Base-by-base conservation (phyloP, 1,140 invertebrate species). In the Coenobita brevimanus region DNA sequence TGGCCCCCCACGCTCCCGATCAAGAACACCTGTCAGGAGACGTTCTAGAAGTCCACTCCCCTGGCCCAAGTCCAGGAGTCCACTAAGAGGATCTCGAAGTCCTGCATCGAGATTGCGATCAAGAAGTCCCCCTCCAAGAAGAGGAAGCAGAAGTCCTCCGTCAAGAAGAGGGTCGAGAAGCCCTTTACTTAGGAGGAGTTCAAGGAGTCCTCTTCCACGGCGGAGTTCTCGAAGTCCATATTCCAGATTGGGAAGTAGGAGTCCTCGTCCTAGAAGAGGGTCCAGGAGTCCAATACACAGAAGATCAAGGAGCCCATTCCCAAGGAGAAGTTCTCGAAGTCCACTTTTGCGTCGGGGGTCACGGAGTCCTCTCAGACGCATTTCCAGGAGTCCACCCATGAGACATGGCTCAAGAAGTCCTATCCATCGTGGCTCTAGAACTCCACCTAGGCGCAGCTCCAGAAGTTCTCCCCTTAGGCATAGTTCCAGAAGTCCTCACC, bases 241-340 rank as follows among this genome's bases (percentile, higher is more conserved):
- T 0, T 73, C 83, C 13, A 87, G 75, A 50, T 79, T 62, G 67
- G 36, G 57, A 33, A 79, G 73, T 21, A 87, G 84, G 38, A 87
- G 84, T 43, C 85, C 85, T 4, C 76, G 38, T 21, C 71, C 21
- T 13, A 87, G 85, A 60, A 79, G 78, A 87, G 60, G 60, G 1
- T 87, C 84, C 2, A 69, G 85, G n/a, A 79, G 75, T 79, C 75
- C 75, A 54, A 24, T 79, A 54, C 75, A 21, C 30, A 54, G 75
- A 54, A 54, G 38, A 38, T 30, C 75, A 46, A 78, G 75, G 43
- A 87, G 85, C 33, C 85, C 85, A 24, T 46, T 81, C 3, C 64
- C 76, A 54, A 60, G 76, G 24, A 80, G 78, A 81, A 41, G 57
- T 43, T 87, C 85, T 8, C 80, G 85, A 50, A 87, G 85, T 87